Evolutionary conservation across 2,113 vertebrate species (phyloP), one percentile per base, ranked within the genome.

Genomic region (Rhinolophus sinicus): DNA sequence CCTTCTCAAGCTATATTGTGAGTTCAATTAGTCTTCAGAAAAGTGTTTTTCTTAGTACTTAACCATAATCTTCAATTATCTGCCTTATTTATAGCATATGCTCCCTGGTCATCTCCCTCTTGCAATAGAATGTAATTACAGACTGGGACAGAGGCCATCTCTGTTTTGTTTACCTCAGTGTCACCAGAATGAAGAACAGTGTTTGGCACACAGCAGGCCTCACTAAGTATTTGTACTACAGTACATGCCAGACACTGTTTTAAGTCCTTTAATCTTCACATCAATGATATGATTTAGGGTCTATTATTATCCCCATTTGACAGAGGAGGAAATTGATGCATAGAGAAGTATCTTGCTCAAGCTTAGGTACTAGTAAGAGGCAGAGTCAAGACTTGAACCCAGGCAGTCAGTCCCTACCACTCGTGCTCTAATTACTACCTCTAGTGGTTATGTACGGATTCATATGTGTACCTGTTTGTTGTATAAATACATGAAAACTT

Each of bases 401-500:
- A 58, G 67, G 26, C 6, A 30, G 38, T n/a, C 13, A 24, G 28
- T 26, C 13, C 28, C 2, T 28, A 47, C 2, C 24, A 52, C 13
- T 62, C n/a, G 19, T 7, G 14, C 5, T 87, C 30, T 14, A 83
- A 19, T 12, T 30, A 35, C 30, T 60, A 9, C 52, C 44, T 65
- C 15, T 85, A n/a, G 11, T 33, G 9, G 28, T 35, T 50, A 54
- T 14, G 11, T 78, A 44, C 72, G 7, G 28, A 54, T 77, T 70
- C 28, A 14, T 72, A 19, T 26, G n/a, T 38, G 30, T 18, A 35
- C 56, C 15, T 38, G 50, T 77, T 76, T 72, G 13, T 62, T 85
- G 19, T 56, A 62, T 81, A 88, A 44, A 52, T 92, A 94, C 92
- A 58, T 65, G 22, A 83, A 96, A 69, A 69, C 26, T 28, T 77